These are phyloP conservation scores for Scaptomyza cyrtandrae DNA, from an alignment of 2,888 invertebrate genomes.

Conservation along the genomic window DNA sequence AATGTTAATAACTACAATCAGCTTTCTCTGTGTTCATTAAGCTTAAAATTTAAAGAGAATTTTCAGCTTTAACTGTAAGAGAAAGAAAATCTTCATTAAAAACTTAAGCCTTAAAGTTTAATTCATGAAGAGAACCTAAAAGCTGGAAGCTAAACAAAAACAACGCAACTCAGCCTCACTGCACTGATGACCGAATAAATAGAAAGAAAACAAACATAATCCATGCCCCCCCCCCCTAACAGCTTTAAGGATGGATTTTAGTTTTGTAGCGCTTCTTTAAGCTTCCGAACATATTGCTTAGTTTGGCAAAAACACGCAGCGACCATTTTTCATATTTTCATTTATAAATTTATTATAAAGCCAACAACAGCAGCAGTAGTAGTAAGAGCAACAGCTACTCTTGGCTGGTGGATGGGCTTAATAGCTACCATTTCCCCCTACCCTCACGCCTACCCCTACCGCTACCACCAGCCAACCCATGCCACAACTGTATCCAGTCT, in stretches of 20 bases:
- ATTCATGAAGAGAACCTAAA: neutral
- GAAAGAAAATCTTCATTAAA: no score
- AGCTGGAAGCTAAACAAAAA: constrained; percentile 8
- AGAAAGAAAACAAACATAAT: neutral
- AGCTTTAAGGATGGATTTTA: constrained; percentile 14
- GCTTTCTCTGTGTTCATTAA: no score
- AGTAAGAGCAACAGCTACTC: constrained; percentile 31
- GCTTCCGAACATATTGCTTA: constrained; percentile 62
- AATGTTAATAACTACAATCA: no score
- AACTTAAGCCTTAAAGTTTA: no score
- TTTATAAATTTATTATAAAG: constrained; percentile 81
- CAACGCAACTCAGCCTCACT: constrained; percentile 25
- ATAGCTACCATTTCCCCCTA: constrained; percentile 52
- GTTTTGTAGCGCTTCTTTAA: constrained; percentile 39
- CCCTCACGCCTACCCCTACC: neutral
- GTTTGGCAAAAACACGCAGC: constrained; percentile 79
- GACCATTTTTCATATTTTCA: constrained; percentile 80
- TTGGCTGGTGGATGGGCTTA: constrained; percentile 61
- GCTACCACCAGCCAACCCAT: no score
- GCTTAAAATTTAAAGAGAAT: neutral
- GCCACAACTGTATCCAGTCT: constrained; percentile 37
- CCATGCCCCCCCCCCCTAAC: constrained; percentile 4
- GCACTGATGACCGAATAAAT: constrained; percentile 53
- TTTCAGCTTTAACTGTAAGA: no score
- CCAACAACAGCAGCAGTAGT: constrained; percentile 40